A percentile compares a stretch with the other conserved stretches of the same genome.
phyloP scores from a whole-genome alignment of 1,140 invertebrate species.

The Magallana angulata region DNA sequence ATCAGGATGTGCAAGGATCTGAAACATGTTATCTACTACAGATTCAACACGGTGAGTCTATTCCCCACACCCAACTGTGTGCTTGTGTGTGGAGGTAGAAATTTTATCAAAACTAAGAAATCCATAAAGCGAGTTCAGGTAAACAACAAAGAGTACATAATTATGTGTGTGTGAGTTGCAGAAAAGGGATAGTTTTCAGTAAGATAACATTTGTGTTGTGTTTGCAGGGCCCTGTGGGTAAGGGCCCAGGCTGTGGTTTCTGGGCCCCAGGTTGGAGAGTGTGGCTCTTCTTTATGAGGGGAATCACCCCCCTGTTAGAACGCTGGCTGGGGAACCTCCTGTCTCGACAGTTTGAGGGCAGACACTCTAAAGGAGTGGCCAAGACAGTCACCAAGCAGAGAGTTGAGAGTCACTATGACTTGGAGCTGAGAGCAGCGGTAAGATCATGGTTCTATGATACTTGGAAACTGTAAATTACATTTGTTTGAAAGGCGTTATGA shows the following conservation, averaged over 20 bases:
- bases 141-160: too few relatives aligned
- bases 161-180: too few relatives aligned
- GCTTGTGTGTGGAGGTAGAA: too few relatives aligned
- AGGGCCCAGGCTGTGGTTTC: conserved; percentile 99
- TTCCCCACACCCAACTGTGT: neutral
- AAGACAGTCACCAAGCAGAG: conserved; percentile 99
- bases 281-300: conserved; percentile 99
- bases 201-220: neutral
- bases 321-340: conserved; percentile 98
- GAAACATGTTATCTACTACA: conserved; percentile 99
- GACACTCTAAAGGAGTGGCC: conserved; percentile 99
- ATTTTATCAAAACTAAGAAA: too few relatives aligned
- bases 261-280: conserved; percentile 99
- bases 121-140: too few relatives aligned
- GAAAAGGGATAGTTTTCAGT: too few relatives aligned
- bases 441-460: conserved; percentile 51
- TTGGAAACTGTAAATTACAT: too few relatives aligned
- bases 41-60: conserved; percentile 95
- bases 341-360: conserved; percentile 98
- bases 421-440: conserved; percentile 97
- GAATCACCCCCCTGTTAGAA: conserved; percentile 98
- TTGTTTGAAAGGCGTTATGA: too few relatives aligned
- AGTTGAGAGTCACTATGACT: conserved; percentile 99
- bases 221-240: conserved; percentile 94
- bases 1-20: conserved; percentile 99